Evolutionary conservation across 2,888 invertebrate genomes (phyloP).

Genomic region (Tuberolachnus salignus): DNA sequence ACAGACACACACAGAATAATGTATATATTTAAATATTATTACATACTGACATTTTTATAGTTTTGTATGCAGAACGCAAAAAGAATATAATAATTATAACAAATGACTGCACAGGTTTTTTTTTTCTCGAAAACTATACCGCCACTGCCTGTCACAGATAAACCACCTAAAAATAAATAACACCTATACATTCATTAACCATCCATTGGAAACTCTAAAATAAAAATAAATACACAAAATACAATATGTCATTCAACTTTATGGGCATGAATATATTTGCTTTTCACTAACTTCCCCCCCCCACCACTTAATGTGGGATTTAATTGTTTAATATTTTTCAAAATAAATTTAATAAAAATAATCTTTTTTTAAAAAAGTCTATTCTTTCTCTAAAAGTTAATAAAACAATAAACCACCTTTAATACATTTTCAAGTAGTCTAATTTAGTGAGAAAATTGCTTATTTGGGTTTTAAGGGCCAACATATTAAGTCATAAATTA

Average conservation of each 20-base stretch:
- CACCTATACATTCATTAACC: constrained; percentile 24
- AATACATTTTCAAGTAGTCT: neutral
- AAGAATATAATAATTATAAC: neutral
- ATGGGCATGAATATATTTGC: neutral
- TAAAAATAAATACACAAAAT: neutral
- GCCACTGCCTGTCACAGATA: neutral
- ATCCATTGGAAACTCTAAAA: constrained; percentile 16
- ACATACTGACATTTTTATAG: neutral
- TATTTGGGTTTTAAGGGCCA: neutral
- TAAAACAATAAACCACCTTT: constrained; percentile 40
- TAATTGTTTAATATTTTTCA: neutral
- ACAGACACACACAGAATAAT: neutral
- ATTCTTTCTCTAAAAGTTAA: neutral
- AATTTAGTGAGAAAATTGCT: neutral
- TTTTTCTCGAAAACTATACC: constrained; percentile 8
- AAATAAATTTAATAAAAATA: neutral
- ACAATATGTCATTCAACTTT: neutral
- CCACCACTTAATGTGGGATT: neutral
- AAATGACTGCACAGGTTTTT: neutral
- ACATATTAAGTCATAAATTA: neutral
- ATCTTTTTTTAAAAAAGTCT: no score
- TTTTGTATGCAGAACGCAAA: neutral
- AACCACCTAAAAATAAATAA: neutral
- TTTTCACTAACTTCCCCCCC: neutral
- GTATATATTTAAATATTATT: no score